These are phyloP conservation scores for Pteropus rufus DNA, from an alignment of 2,797 vertebrate species.

Conservation along the genomic window DNA sequence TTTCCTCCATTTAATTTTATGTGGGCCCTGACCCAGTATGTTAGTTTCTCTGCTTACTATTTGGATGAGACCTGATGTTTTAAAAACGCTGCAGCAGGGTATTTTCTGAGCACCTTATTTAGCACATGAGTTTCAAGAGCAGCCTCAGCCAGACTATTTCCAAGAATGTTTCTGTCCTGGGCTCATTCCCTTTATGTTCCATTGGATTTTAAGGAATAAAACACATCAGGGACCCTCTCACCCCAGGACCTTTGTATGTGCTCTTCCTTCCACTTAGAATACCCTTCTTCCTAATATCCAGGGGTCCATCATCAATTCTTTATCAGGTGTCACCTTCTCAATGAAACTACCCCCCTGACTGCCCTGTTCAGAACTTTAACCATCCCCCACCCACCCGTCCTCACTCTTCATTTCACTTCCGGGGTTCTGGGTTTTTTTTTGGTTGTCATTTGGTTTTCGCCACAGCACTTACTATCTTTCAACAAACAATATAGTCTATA, in stretches of 20 bases:
- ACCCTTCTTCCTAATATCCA: not conserved
- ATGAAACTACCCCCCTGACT: fast-evolving
- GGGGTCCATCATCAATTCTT: not conserved
- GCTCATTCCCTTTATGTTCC: not conserved
- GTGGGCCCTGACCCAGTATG: not conserved
- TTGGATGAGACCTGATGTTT: not conserved
- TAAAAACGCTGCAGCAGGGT: not conserved
- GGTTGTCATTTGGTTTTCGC: not conserved
- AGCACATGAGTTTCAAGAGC: fast-evolving
- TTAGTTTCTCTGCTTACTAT: not conserved
- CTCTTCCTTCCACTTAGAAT: not conserved
- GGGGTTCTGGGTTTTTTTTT: not conserved
- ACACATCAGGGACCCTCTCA: not conserved
- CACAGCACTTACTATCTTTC: not conserved
- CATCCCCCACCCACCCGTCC: fast-evolving
- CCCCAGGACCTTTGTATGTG: not conserved
- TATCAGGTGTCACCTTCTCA: not conserved
- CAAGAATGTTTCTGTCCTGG: not conserved
- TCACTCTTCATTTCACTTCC: not conserved
- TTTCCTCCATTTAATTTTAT: not conserved
- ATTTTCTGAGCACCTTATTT: not conserved
- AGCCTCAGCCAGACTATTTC: not conserved
- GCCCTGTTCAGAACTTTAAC: not conserved
- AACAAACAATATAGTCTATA: not conserved
- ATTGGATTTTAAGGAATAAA: not conserved